phyloP scores from a whole-genome alignment of 2,113 vertebrate species.

The Caracal caracal region DNA sequence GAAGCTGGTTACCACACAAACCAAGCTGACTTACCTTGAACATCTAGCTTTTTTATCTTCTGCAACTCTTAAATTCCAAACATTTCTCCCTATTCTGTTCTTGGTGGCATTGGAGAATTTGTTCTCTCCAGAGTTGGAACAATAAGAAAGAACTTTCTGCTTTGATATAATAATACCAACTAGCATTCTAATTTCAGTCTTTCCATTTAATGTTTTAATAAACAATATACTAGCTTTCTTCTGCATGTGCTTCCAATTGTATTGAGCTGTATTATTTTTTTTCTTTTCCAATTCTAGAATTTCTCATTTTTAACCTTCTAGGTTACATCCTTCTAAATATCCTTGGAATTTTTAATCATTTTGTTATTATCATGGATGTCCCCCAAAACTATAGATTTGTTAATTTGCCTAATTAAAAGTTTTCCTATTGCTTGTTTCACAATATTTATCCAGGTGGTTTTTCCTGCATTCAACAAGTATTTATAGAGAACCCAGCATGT shows the following conservation, averaged over 20 bases:
- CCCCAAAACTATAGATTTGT: neutral
- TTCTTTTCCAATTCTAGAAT: constrained; percentile 44
- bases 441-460: constrained; percentile 44
- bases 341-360: constrained; percentile 45
- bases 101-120: neutral
- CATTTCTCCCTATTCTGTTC: neutral
- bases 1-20: neutral
- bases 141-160: constrained; percentile 35
- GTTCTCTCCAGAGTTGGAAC: neutral
- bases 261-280: neutral
- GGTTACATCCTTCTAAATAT: constrained; percentile 36
- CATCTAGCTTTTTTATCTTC: neutral
- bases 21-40: neutral
- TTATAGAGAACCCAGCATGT: constrained; percentile 26
- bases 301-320: constrained; percentile 26
- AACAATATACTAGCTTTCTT: constrained; percentile 25
- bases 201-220: constrained; percentile 49
- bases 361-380: neutral
- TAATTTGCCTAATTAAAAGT: constrained; percentile 14
- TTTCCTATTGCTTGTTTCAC: constrained; percentile 8
- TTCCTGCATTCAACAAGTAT: neutral
- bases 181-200: constrained; percentile 50
- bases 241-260: constrained; percentile 28
- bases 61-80: constrained; percentile 8
- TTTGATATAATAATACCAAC: constrained; percentile 16